Evolutionary conservation across 2,888 invertebrate species (phyloP).

Genomic region (Molanna angustata): DNA sequence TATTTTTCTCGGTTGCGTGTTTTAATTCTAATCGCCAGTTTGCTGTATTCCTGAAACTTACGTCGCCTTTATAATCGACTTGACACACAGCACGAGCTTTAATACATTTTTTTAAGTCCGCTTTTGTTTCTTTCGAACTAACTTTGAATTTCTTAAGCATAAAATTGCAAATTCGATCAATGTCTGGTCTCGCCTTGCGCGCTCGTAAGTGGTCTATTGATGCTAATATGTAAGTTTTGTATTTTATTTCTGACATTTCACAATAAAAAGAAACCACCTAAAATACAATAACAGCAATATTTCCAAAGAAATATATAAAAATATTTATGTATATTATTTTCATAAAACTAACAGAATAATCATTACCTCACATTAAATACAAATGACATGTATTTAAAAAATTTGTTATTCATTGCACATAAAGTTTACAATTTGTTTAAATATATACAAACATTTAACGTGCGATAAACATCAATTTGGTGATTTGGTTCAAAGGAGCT

Average conservation of each 20-base stretch:
- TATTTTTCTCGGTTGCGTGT: background rate
- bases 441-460: no score
- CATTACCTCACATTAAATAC: background rate
- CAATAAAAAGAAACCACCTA: constrained; percentile 2
- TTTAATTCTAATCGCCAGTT: constrained; percentile 57
- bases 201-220: constrained; percentile 81
- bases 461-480: no score
- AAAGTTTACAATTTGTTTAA: background rate
- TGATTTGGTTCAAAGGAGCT: no score
- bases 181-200: constrained; percentile 81
- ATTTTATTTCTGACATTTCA: constrained; percentile 59
- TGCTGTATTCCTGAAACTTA: constrained; percentile 80
- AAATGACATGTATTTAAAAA: no score
- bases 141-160: constrained; percentile 72
- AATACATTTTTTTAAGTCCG: constrained; percentile 71
- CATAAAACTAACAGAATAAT: no score
- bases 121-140: constrained; percentile 64
- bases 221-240: constrained; percentile 75
- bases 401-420: background rate
- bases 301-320: no score
- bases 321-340: no score
- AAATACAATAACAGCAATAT: no score
- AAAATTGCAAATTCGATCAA: constrained; percentile 79
- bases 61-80: constrained; percentile 84
- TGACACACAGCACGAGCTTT: constrained; percentile 73